phyloP scores from a whole-genome alignment of 2,888 invertebrate species.

The Cephus spinipes region DNA sequence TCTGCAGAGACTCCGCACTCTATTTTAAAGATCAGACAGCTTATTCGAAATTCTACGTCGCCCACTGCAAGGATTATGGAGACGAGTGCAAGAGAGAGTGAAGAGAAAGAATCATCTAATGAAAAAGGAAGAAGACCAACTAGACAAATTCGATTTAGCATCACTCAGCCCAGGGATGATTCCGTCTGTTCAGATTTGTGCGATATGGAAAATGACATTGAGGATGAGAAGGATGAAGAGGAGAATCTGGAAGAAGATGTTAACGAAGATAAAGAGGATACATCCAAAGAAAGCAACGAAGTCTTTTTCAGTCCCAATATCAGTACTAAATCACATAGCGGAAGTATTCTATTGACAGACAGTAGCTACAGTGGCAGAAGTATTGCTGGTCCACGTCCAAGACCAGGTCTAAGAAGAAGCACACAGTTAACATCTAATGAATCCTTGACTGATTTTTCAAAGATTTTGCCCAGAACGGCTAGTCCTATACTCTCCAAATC shows the following conservation, averaged over 20 bases:
- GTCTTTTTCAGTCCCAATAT: slow-evolving; percentile 38
- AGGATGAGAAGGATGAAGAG: slow-evolving; percentile 15
- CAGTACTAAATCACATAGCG: slow-evolving; percentile 34
- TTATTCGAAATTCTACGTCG: slow-evolving; percentile 51
- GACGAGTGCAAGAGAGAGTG: slow-evolving; percentile 7
- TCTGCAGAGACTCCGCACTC: slow-evolving; percentile 57
- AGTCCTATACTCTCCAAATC: background rate
- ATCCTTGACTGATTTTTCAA: slow-evolving; percentile 20
- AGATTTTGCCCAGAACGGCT: background rate
- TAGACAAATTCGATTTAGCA: slow-evolving; percentile 59
- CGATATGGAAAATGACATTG: slow-evolving; percentile 15
- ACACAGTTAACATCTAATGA: slow-evolving; percentile 25
- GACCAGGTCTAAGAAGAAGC: slow-evolving; percentile 52
- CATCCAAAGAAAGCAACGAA: slow-evolving; percentile 26
- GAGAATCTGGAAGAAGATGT: slow-evolving; percentile 8
- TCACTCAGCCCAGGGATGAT: slow-evolving; percentile 35
- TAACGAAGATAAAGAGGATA: slow-evolving; percentile 11
- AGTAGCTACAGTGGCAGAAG: slow-evolving; percentile 28
- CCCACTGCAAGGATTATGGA: slow-evolving; percentile 21
- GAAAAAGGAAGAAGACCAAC: slow-evolving; percentile 27
- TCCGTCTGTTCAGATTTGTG: slow-evolving; percentile 7
- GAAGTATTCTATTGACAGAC: slow-evolving; percentile 42
- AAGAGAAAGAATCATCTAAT: slow-evolving; percentile 17
- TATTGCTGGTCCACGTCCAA: slow-evolving; percentile 46
- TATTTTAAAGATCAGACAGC: slow-evolving; percentile 59